phyloP scores from a whole-genome alignment of 2,113 vertebrate genomes.

The Mohoua ochrocephala region DNA sequence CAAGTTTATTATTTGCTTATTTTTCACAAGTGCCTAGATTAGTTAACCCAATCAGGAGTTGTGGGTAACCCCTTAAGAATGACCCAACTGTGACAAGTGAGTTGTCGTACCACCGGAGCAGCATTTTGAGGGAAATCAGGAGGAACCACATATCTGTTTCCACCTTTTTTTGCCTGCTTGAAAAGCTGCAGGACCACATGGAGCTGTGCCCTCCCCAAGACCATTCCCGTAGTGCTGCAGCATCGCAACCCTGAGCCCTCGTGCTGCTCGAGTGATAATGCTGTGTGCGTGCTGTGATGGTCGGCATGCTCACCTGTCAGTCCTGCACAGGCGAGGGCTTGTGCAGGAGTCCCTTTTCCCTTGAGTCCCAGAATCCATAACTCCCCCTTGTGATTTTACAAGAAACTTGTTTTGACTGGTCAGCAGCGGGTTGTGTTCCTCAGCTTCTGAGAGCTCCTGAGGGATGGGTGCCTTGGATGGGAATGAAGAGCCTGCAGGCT shows the following conservation, averaged over 20 bases:
- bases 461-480: not conserved
- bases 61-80: not conserved
- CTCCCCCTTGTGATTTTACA: not conserved
- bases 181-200: not conserved
- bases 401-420: not conserved
- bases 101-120: rapidly evolving
- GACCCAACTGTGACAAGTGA: not conserved
- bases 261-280: rapidly evolving
- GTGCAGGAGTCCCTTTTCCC: not conserved
- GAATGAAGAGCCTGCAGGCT: not conserved
- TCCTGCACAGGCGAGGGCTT: rapidly evolving
- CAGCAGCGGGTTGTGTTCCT: not conserved
- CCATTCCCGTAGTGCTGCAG: not conserved
- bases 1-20: not conserved
- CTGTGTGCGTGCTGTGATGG: not conserved
- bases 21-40: not conserved
- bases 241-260: not conserved
- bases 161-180: not conserved
- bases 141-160: not conserved
- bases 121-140: not conserved
- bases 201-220: not conserved
- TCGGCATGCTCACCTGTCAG: not conserved
- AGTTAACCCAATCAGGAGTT: not conserved
- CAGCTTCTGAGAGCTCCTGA: not conserved
- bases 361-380: not conserved